phyloP scores from a whole-genome alignment of 2,113 vertebrate genomes.

The Calonectris borealis region DNA sequence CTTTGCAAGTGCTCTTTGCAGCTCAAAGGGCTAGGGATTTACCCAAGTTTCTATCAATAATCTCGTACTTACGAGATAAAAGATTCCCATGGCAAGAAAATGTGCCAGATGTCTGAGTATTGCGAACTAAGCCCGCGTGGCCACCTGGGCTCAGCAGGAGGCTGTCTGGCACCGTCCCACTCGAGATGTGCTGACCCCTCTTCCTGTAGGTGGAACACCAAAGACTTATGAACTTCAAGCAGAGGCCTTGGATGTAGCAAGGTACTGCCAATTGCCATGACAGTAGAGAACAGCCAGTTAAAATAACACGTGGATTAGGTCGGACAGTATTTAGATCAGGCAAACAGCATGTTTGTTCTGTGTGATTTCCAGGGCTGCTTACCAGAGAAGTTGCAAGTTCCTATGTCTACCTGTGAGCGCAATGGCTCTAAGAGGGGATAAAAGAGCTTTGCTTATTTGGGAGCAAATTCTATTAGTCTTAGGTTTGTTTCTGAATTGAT shows the following conservation, averaged over 20 bases:
- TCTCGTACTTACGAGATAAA: not conserved
- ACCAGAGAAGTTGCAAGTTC: conserved; percentile 11
- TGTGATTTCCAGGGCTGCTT: conserved; percentile 9
- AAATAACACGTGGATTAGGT: conserved; percentile 19
- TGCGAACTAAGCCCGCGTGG: rapidly evolving
- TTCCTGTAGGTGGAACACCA: not conserved
- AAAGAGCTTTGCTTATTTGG: conserved; percentile 23
- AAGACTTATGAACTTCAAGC: not conserved
- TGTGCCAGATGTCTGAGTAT: not conserved
- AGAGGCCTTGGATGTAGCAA: not conserved
- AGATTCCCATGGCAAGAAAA: not conserved
- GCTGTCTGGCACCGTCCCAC: not conserved
- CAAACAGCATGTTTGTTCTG: conserved; percentile 4
- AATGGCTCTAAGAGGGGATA: not conserved
- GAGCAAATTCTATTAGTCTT: not conserved
- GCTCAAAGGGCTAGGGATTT: not conserved
- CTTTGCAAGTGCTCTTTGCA: not conserved
- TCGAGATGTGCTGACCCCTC: not conserved
- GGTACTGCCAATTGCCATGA: not conserved
- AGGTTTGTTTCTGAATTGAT: not conserved
- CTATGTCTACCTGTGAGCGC: not conserved
- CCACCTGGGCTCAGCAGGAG: not conserved
- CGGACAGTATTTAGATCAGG: not conserved
- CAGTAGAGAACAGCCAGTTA: conserved; percentile 1
- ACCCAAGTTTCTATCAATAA: not conserved